Evolutionary conservation across 2,888 invertebrate species (phyloP).

Genomic region (Hydriomena furcata): DNA sequence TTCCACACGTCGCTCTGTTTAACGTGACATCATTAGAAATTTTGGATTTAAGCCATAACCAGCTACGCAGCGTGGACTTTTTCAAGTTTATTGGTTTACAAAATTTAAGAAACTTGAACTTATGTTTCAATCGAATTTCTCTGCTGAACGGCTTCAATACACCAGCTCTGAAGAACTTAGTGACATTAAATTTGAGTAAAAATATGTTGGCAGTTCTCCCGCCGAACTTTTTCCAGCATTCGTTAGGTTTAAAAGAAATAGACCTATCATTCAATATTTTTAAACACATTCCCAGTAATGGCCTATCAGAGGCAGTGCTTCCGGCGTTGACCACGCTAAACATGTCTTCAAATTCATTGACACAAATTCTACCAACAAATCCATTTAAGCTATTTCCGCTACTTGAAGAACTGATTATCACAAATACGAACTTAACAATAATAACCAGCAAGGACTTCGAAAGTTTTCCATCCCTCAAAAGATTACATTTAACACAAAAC

Average conservation of each 20-base stretch:
- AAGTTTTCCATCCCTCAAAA: slow-evolving; percentile 90
- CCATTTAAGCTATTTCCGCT: slow-evolving; percentile 88
- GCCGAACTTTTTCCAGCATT: slow-evolving; percentile 91
- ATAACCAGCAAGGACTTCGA: slow-evolving; percentile 94
- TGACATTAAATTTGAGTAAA: slow-evolving; percentile 89
- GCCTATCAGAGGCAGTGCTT: slow-evolving; percentile 89
- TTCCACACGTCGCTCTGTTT: slow-evolving; percentile 91
- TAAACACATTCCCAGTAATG: slow-evolving; percentile 89
- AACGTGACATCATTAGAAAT: slow-evolving; percentile 90
- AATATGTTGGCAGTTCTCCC: slow-evolving; percentile 90
- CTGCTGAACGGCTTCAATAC: slow-evolving; percentile 90
- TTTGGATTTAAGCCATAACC: slow-evolving; percentile 87
- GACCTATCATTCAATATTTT: slow-evolving; percentile 92
- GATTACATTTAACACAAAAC: slow-evolving; percentile 89
- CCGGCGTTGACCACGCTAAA: slow-evolving; percentile 90
- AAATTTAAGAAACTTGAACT: slow-evolving; percentile 88
- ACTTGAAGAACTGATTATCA: slow-evolving; percentile 92
- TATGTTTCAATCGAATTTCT: slow-evolving; percentile 89
- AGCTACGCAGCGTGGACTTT: slow-evolving; percentile 88
- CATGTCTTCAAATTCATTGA: slow-evolving; percentile 91
- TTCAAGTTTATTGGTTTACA: slow-evolving; percentile 90
- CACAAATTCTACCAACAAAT: slow-evolving; percentile 88
- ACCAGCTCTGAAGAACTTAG: slow-evolving; percentile 88
- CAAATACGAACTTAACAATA: slow-evolving; percentile 90
- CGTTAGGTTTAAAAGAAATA: slow-evolving; percentile 87